Conservation (phyloP, 2,888 invertebrate genomes). For the Calephelis perditalis region DNA sequence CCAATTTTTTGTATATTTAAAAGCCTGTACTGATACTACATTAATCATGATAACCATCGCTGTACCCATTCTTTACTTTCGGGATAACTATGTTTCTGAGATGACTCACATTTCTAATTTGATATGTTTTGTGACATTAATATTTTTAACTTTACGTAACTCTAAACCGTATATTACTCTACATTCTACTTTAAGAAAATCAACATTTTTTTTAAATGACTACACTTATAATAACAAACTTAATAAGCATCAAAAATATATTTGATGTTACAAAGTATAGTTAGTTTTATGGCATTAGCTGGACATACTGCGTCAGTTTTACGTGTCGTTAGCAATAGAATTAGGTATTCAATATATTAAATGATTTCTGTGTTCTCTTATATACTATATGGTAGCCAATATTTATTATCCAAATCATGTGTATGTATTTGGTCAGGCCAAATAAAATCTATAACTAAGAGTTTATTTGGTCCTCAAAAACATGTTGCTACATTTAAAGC, state of each 20-base stretch:
- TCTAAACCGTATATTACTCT: constrained; percentile 5
- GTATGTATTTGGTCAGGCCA: neutral
- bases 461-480: neutral
- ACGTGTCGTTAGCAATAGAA: neutral
- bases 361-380: neutral
- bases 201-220: neutral
- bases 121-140: constrained; percentile 2
- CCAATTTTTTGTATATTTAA: constrained; percentile 16
- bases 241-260: neutral
- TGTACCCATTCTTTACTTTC: neutral
- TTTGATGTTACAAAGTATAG: neutral
- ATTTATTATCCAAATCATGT: neutral
- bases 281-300: too few species aligned
- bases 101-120: neutral
- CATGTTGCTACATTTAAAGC: neutral
- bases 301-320: neutral
- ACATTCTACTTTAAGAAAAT: neutral
- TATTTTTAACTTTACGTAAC: constrained; percentile 3
- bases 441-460: neutral
- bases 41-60: neutral
- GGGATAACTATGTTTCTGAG: neutral
- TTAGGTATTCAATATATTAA: neutral
- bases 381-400: neutral
- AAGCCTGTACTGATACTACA: constrained; percentile 18
- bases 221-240: neutral